Base-by-base conservation (phyloP, 2,113 vertebrate species). In the Ptychochromis oligacanthus region DNA sequence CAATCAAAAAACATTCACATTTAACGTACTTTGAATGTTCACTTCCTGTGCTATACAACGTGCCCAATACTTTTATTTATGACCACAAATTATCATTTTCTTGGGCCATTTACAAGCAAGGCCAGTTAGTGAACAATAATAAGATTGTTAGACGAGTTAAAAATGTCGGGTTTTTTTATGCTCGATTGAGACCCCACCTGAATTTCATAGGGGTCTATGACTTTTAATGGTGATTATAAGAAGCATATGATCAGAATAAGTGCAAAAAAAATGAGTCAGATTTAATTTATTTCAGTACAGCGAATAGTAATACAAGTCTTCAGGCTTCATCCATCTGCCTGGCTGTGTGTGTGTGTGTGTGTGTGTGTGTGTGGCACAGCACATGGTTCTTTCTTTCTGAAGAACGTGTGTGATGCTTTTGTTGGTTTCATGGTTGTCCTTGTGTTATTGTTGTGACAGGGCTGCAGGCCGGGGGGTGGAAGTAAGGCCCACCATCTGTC, bases 401-500 rank as follows among this genome's bases (percentile, higher is more conserved):
- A 14, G 43, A 75, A 81, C 43, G 58, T 86, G 90, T 88, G 89
- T 74, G 89, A 77, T 86, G 82, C 87, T 85, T 89, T 91, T 93
- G 86, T 77, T 61, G 70, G 14, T 88, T 92, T 91, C 81, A 81
- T 75, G 87, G 88, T 88, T 92, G 83, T 87, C 91, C 79, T 86
- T 85, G 79, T 87, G 61, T 88, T 86, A 90, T 88, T 89, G 92
- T 92, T 88, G 89, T 87, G 81, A 78, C 22, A 26, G 70, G 28
- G 52, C 76, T 58, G 54, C 76, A 79, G 85, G 61, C 54, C 28
- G 55, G 80, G 78, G 82, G 85, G 78, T 26, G 74, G 81, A 80
- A 84, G 79, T 87, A 85, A 64, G 79, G 79, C 87, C 86, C 84
- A 87, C 94, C 94, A 94, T 94, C 92, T 94, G 93, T 90, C 90